Percentiles rank a stretch among this genome's conserved stretches.
Conservation (phyloP, 2,888 invertebrate species). For the Zygothrica quintamaculata region DNA sequence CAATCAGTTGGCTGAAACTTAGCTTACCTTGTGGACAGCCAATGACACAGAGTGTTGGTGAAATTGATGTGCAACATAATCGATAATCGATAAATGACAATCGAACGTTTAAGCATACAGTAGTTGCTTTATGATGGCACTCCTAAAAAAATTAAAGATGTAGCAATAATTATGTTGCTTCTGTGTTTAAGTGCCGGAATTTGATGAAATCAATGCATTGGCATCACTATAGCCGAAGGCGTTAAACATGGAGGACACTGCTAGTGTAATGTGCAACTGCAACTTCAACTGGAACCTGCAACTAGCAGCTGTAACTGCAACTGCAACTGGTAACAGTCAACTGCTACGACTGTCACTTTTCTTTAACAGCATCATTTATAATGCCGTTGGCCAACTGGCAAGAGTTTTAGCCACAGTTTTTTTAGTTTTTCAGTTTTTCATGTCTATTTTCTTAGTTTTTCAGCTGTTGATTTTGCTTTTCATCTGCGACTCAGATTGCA, state of each 20-base stretch:
- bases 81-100: constrained; percentile 59
- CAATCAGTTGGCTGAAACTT: constrained; percentile 27
- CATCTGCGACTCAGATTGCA: constrained; percentile 40
- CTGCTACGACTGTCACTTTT: constrained; percentile 70
- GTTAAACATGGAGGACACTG: constrained; percentile 44
- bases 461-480: constrained; percentile 49
- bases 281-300: constrained; percentile 16
- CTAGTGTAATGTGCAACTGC: constrained; percentile 23
- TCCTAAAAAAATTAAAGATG: constrained; percentile 26
- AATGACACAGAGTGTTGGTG: constrained; percentile 29
- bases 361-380: constrained; percentile 71
- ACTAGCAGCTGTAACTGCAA: constrained; percentile 18
- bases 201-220: too few relatives aligned
- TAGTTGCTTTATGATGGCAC: constrained; percentile 36
- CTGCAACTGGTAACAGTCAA: constrained; percentile 34
- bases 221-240: constrained; percentile 42
- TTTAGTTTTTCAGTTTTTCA: constrained; percentile 36
- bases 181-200: constrained; percentile 48
- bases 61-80: constrained; percentile 60
- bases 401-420: constrained; percentile 34
- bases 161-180: background rate
- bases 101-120: constrained; percentile 27
- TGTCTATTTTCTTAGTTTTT: too few relatives aligned
- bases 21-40: constrained; percentile 23
- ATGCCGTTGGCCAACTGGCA: constrained; percentile 73